Evolutionary conservation across 1,140 invertebrate genomes (phyloP).

Genomic region (Drosophila sproati): DNA sequence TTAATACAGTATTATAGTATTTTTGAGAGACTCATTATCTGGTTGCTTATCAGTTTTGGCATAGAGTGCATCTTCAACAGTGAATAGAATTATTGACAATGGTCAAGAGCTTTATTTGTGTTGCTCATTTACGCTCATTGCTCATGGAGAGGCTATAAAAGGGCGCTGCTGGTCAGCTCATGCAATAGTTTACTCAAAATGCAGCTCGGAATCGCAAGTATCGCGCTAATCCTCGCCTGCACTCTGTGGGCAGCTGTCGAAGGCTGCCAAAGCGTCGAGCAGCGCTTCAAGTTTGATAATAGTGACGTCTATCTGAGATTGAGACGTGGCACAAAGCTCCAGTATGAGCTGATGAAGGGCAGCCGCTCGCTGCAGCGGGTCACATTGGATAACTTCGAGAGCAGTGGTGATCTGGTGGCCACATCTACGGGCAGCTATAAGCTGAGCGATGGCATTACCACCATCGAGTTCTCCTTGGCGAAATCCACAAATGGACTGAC

Average conservation of each 20-base stretch:
- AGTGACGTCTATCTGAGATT: slow-evolving; percentile 73
- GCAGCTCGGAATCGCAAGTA: slow-evolving; percentile 17
- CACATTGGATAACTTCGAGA: slow-evolving; percentile 73
- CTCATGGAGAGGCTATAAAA: slow-evolving; percentile 17
- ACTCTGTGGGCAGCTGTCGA: slow-evolving; percentile 31
- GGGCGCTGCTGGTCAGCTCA: not conserved
- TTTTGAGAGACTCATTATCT: slow-evolving; percentile 36
- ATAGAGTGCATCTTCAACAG: slow-evolving; percentile 31
- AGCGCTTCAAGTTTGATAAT: slow-evolving; percentile 70
- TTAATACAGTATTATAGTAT: not conserved
- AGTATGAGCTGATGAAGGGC: slow-evolving; percentile 77
- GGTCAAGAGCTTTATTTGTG: slow-evolving; percentile 66
- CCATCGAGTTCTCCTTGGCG: slow-evolving; percentile 63
- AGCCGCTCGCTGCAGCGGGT: slow-evolving; percentile 59
- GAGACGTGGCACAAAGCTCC: slow-evolving; percentile 58
- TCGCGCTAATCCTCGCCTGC: slow-evolving; percentile 34
- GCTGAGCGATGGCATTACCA: slow-evolving; percentile 56
- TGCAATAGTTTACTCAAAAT: slow-evolving; percentile 35
- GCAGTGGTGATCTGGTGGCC: slow-evolving; percentile 51
- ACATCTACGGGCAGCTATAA: slow-evolving; percentile 50
- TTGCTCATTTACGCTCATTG: not conserved
- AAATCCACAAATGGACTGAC: slow-evolving; percentile 49
- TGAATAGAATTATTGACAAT: slow-evolving; percentile 32
- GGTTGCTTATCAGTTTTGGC: slow-evolving; percentile 23
- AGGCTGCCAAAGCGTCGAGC: slow-evolving; percentile 58